A percentile compares a stretch with the other conserved stretches of the same genome.
These are phyloP conservation scores for Drosophila borborema DNA, from an alignment of 2,888 invertebrate species.

Conservation along the genomic window DNA sequence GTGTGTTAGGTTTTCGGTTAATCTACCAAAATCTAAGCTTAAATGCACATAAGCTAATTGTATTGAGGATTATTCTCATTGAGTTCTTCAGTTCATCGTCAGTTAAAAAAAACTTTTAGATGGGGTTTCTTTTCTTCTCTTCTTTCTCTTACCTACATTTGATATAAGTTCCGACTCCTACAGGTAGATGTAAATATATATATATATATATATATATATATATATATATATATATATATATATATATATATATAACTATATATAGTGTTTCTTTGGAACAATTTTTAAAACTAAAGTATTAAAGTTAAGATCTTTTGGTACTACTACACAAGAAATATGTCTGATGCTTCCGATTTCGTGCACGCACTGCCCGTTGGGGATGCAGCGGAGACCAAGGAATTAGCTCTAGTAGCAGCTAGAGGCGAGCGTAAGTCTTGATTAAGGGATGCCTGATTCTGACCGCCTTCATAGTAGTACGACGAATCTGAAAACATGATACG, in stretches of 20 bases:
- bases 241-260: no score
- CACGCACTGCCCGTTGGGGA: conserved; percentile 90
- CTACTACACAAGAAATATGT: conserved; percentile 84
- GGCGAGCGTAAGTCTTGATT: conserved; percentile 89
- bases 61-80: conserved; percentile 59
- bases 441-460: conserved; percentile 78
- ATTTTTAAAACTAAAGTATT: background rate
- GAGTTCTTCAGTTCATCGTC: conserved; percentile 42
- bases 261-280: conserved; percentile 14
- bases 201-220: background rate
- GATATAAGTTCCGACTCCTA: background rate
- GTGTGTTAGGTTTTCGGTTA: background rate
- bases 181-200: background rate
- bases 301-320: background rate
- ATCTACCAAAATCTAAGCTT: conserved; percentile 34
- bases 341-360: conserved; percentile 87
- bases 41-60: conserved; percentile 64
- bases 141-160: background rate
- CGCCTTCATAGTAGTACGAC: conserved; percentile 88
- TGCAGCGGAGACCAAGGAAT: conserved; percentile 89
- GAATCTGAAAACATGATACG: conserved; percentile 86
- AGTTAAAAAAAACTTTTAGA: conserved; percentile 14
- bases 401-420: conserved; percentile 89
- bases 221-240: background rate
- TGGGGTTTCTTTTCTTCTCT: background rate